Percentiles rank a stretch among this genome's conserved stretches.
These are phyloP conservation scores for Agonopterix alstromeriana DNA, from an alignment of 2,888 invertebrate genomes.

Conservation along the genomic window DNA sequence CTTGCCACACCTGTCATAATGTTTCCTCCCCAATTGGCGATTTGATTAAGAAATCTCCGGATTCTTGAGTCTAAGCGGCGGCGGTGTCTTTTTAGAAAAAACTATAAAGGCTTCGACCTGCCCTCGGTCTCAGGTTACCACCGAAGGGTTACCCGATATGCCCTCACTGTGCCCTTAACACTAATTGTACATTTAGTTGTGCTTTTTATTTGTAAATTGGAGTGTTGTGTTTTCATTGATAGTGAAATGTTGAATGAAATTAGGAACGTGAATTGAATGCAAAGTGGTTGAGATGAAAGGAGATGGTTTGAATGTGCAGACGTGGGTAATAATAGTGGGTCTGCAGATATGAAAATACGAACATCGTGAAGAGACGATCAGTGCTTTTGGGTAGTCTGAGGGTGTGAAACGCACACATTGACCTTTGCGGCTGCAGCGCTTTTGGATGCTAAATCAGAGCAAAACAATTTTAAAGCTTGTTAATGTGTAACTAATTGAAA, in stretches of 20 bases:
- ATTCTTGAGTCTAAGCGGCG: constrained; percentile 5
- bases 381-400: no score
- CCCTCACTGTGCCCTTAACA: constrained; percentile 21
- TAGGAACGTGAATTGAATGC: constrained; percentile 3
- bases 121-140: constrained; percentile 12
- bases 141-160: constrained; percentile 22
- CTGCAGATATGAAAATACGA: no score
- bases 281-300: background rate
- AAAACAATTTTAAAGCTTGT: no score
- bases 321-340: no score
- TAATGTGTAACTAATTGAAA: no score
- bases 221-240: constrained; percentile 10
- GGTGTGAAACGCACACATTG: no score
- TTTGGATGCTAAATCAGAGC: no score
- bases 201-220: constrained; percentile 12
- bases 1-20: constrained; percentile 21
- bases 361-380: no score
- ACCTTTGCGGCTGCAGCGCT: no score
- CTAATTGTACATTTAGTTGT: constrained; percentile 21
- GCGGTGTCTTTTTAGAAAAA: constrained; percentile 19
- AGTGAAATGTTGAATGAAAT: constrained; percentile 7
- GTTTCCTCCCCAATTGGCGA: constrained; percentile 17
- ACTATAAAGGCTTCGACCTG: constrained; percentile 7
- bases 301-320: background rate
- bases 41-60: constrained; percentile 14